A percentile compares a stretch with the other conserved stretches of the same genome.
phyloP scores from a whole-genome alignment of 35 echinoderm and acorn worm genomes.

The Amphiura filiformis region DNA sequence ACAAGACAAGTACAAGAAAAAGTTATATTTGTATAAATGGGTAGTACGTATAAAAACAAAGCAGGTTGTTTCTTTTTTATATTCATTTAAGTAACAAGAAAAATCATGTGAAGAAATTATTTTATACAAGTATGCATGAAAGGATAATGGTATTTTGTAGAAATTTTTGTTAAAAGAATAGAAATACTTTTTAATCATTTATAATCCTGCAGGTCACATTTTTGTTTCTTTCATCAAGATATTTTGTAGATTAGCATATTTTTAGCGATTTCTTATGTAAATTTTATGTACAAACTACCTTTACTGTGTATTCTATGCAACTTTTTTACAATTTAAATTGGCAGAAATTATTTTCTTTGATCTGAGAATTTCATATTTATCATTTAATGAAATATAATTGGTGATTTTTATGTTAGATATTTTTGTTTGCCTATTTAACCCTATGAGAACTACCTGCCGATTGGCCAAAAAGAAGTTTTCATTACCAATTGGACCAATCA shows the following conservation, averaged over 20 bases:
- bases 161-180: not conserved
- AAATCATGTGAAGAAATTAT: not conserved
- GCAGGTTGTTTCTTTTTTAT: not conserved
- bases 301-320: constrained; percentile 9
- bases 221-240: not conserved
- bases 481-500: too few species aligned
- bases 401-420: too few species aligned
- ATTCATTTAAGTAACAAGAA: not conserved
- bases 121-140: constrained; percentile 1
- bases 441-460: too few species aligned
- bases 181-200: not conserved
- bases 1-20: not conserved
- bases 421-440: too few species aligned
- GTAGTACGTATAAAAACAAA: not conserved
- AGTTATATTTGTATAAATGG: constrained; percentile 9
- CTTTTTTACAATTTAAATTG: not conserved
- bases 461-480: too few species aligned
- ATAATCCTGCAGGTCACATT: not conserved
- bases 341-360: not conserved
- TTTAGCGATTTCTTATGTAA: not conserved
- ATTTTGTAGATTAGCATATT: not conserved
- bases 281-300: not conserved
- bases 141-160: not conserved
- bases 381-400: too few species aligned
- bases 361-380: too few species aligned